phyloP scores from a whole-genome alignment of 64 coral and sea anemone genomes.

The Acropora tenuis region DNA sequence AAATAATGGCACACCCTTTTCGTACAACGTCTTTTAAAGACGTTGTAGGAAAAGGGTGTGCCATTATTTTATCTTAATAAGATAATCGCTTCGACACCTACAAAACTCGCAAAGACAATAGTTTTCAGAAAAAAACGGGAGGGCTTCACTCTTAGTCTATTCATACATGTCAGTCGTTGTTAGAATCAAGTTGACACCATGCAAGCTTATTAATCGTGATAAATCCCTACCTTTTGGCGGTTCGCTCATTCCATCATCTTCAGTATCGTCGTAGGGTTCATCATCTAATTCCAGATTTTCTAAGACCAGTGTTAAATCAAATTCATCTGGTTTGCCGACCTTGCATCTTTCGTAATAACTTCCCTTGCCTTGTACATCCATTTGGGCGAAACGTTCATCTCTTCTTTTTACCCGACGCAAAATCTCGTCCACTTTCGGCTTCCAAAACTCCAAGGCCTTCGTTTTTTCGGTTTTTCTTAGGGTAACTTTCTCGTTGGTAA shows the following conservation, averaged over 20 bases:
- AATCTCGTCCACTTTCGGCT: constrained; percentile 42
- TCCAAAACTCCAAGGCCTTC: not conserved
- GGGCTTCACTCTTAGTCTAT: no score
- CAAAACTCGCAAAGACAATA: no score
- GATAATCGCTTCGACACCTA: no score
- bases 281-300: constrained; percentile 33
- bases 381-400: constrained; percentile 22
- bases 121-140: no score
- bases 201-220: no score
- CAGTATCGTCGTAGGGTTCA: constrained; percentile 40
- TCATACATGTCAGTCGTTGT: no score
- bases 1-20: no score
- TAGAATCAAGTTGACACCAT: no score
- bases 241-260: constrained; percentile 36
- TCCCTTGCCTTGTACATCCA: not conserved
- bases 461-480: not conserved
- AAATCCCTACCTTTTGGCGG: constrained; percentile 50
- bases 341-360: constrained; percentile 76
- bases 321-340: constrained; percentile 63
- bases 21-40: no score
- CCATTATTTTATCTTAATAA: no score
- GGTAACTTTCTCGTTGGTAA: not conserved
- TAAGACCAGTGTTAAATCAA: constrained; percentile 70
- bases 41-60: no score
- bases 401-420: not conserved